Conservation (phyloP, 2,113 vertebrate genomes). For the Polyodon spathula region DNA sequence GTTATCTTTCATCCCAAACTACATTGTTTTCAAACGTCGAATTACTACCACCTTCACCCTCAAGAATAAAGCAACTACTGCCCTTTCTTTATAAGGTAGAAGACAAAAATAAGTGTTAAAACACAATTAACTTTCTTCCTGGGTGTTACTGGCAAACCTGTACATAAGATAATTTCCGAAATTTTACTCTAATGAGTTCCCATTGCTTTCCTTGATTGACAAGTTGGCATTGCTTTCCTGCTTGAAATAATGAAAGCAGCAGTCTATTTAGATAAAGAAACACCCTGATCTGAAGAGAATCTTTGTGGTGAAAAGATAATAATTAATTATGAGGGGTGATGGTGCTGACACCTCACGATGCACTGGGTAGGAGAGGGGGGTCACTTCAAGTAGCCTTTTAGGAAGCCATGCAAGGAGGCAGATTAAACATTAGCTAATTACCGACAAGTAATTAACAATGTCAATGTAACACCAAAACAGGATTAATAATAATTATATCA, state of each 20-base stretch:
- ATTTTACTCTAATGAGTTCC: slow-evolving; percentile 42
- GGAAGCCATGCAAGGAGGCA: slow-evolving; percentile 54
- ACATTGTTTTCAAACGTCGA: background rate
- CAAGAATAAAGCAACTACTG: slow-evolving; percentile 19
- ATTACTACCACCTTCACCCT: background rate
- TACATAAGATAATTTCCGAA: slow-evolving; percentile 52
- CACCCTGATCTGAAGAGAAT: slow-evolving; percentile 41
- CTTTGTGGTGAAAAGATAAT: slow-evolving; percentile 38
- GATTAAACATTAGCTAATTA: slow-evolving; percentile 81
- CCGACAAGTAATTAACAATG: slow-evolving; percentile 79
- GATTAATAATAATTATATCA: slow-evolving; percentile 82
- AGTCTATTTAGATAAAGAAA: slow-evolving; percentile 50
- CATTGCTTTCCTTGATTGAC: slow-evolving; percentile 46
- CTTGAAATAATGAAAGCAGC: slow-evolving; percentile 50
- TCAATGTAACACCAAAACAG: slow-evolving; percentile 64
- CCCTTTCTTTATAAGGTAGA: slow-evolving; percentile 18
- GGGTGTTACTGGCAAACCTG: slow-evolving; percentile 42
- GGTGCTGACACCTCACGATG: slow-evolving; percentile 35
- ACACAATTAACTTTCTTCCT: slow-evolving; percentile 24
- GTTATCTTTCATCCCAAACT: background rate
- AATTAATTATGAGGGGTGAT: slow-evolving; percentile 53
- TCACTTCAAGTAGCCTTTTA: slow-evolving; percentile 43
- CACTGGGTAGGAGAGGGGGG: slow-evolving; percentile 22
- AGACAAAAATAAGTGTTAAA: slow-evolving; percentile 25
- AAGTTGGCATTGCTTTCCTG: slow-evolving; percentile 36